Conservation (phyloP, 2,888 invertebrate genomes). For the Andricus quercusramuli region DNA sequence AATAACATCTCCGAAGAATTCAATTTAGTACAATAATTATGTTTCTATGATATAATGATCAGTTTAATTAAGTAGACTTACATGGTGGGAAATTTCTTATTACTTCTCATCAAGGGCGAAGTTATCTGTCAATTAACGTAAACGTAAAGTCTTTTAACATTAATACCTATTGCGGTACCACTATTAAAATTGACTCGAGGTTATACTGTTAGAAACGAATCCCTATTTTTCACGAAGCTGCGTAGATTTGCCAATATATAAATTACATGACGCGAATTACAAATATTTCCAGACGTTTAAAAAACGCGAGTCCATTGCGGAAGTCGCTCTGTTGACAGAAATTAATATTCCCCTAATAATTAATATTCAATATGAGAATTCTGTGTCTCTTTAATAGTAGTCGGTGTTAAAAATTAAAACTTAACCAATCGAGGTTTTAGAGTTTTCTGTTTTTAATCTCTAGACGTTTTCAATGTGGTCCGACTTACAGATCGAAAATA, state of each 20-base stretch:
- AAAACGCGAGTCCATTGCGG: neutral
- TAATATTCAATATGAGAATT: neutral
- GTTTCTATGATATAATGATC: neutral
- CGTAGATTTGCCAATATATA: constrained; percentile 59
- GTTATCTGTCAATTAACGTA: constrained; percentile 14
- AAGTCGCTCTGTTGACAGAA: constrained; percentile 8
- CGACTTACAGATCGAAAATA: neutral
- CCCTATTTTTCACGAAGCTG: constrained; percentile 55
- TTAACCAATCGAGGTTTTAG: neutral
- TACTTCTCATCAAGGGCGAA: neutral
- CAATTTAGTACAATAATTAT: neutral
- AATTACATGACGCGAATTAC: neutral
- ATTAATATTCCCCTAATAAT: neutral
- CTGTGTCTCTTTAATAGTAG: neutral
- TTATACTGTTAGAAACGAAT: constrained; percentile 45
- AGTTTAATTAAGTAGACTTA: neutral
- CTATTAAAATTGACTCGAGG: neutral
- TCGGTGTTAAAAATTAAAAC: neutral
- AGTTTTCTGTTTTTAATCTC: neutral
- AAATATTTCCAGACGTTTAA: neutral
- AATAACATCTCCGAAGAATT: neutral
- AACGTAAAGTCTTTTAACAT: constrained; percentile 32
- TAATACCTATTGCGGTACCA: neutral
- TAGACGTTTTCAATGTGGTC: constrained; percentile 3
- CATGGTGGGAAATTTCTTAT: constrained; percentile 10